Conservation (phyloP, 2,888 invertebrate genomes). For the Hirudinaria manillensis region DNA sequence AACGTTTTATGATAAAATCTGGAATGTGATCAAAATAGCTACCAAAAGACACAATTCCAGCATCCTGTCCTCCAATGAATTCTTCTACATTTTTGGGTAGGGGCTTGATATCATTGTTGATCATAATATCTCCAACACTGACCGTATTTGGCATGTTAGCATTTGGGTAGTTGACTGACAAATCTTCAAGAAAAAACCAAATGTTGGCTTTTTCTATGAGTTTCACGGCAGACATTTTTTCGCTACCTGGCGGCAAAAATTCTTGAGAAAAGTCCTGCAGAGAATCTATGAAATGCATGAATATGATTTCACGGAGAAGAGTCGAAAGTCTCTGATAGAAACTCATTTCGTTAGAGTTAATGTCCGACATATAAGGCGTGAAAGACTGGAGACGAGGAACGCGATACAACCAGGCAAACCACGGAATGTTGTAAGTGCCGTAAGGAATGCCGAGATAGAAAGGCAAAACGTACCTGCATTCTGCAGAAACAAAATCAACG, state of each 20-base stretch:
- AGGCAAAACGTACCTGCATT: constrained; percentile 32
- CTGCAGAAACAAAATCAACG: constrained; percentile 27
- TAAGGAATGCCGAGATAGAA: constrained; percentile 35
- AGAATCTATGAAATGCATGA: not conserved
- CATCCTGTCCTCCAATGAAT: constrained; percentile 32
- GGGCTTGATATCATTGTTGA: constrained; percentile 18
- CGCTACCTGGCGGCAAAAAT: not conserved
- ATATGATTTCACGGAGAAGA: not conserved
- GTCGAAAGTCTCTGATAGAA: not conserved
- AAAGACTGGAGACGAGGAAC: not conserved
- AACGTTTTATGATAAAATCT: constrained; percentile 20
- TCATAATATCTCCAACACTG: constrained; percentile 38
- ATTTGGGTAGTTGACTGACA: constrained; percentile 39
- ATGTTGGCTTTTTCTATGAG: constrained; percentile 34
- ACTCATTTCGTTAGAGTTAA: not conserved
- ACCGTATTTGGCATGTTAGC: constrained; percentile 39
- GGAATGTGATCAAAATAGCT: constrained; percentile 36
- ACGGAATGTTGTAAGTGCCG: constrained; percentile 22
- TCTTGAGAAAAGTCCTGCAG: not conserved
- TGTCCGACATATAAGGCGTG: constrained; percentile 1
- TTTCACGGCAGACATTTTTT: not conserved
- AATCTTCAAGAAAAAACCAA: constrained; percentile 39
- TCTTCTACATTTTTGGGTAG: constrained; percentile 37
- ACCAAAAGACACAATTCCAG: constrained; percentile 41
- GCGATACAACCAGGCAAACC: constrained; percentile 19